phyloP scores from a whole-genome alignment of 2,888 invertebrate species.

The Pandemis cinnamomeana region DNA sequence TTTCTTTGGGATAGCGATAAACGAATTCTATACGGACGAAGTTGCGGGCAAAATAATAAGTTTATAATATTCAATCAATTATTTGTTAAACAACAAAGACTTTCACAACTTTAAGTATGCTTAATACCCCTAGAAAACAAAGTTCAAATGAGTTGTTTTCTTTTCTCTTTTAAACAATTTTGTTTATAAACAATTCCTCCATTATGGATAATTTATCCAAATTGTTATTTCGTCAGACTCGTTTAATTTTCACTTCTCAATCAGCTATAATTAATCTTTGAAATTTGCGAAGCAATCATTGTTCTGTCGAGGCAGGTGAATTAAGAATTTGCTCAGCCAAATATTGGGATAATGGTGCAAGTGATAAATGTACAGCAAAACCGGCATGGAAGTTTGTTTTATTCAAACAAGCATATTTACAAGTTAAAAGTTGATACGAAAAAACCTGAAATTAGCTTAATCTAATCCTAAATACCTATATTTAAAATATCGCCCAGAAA shows the following conservation, averaged over 20 bases:
- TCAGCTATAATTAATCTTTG: slow-evolving; percentile 21
- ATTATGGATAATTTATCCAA: neutral
- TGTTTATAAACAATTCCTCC: neutral
- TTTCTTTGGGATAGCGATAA: no score
- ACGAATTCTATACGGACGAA: no score
- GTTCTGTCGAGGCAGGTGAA: slow-evolving; percentile 7
- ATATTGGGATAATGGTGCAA: slow-evolving; percentile 1
- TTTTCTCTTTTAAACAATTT: neutral
- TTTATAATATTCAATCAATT: no score
- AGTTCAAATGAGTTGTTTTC: neutral
- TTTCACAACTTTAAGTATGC: no score
- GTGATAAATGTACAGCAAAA: neutral
- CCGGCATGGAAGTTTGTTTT: no score
- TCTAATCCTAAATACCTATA: no score
- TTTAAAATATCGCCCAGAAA: no score
- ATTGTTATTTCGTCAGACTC: neutral
- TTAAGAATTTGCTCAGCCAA: slow-evolving; percentile 21
- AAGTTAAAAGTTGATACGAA: no score
- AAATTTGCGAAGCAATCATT: slow-evolving; percentile 20
- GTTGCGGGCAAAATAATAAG: no score
- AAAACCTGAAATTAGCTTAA: no score
- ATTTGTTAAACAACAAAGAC: no score
- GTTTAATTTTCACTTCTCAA: slow-evolving; percentile 16
- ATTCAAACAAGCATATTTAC: no score
- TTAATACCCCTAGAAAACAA: neutral